Conservation (phyloP, 2,113 vertebrate genomes). For the Lepisosteus osseus region DNA sequence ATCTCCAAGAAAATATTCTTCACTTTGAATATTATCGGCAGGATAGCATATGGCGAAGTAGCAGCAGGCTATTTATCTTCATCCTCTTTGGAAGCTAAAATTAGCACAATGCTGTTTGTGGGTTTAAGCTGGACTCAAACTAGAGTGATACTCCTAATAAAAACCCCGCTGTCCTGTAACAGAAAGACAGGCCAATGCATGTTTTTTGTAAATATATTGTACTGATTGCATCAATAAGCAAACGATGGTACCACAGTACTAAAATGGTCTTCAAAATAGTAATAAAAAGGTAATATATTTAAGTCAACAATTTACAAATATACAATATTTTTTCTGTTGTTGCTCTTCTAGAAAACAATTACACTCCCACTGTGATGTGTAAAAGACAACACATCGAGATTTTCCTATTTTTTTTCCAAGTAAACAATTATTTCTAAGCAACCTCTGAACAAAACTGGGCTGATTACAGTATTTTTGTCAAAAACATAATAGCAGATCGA, state of each 20-base stretch:
- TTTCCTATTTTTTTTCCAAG: too few relatives aligned
- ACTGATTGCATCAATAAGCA: neutral
- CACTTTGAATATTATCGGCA: conserved; percentile 81
- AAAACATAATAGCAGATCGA: too few relatives aligned
- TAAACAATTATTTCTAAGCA: too few relatives aligned
- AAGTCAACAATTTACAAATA: too few relatives aligned
- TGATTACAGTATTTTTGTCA: too few relatives aligned
- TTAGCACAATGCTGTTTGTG: conserved; percentile 88
- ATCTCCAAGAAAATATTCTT: conserved; percentile 77
- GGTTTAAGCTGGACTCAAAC: conserved; percentile 72
- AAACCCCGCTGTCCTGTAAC: conserved; percentile 26
- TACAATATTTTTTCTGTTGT: too few relatives aligned
- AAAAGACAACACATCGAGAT: too few relatives aligned
- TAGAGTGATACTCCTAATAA: conserved; percentile 70
- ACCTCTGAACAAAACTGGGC: too few relatives aligned
- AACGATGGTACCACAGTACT: neutral
- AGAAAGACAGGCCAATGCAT: neutral
- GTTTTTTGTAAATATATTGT: neutral
- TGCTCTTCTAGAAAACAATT: too few relatives aligned
- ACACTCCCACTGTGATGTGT: too few relatives aligned
- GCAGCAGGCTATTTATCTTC: conserved; percentile 93
- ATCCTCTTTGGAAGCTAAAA: conserved; percentile 98
- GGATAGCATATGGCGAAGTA: conserved; percentile 90
- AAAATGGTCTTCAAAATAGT: too few relatives aligned
- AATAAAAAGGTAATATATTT: too few relatives aligned